Evolutionary conservation across 2,888 invertebrate species (phyloP).

Genomic region (Pristionchus maxplancki): DNA sequence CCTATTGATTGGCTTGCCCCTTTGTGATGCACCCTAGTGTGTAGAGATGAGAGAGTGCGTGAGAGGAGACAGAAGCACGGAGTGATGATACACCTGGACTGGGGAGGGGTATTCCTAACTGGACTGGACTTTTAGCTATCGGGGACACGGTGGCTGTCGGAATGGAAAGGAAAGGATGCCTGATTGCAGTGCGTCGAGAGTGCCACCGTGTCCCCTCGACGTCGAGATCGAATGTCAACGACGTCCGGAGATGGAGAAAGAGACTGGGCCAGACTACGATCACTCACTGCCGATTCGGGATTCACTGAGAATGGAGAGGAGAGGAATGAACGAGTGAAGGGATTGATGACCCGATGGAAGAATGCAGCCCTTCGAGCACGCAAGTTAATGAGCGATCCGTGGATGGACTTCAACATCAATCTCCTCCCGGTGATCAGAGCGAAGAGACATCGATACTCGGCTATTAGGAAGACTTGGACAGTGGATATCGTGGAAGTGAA

Average conservation of each 20-base stretch:
- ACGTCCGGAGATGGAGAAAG: constrained; percentile 49
- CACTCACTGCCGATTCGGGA: constrained; percentile 52
- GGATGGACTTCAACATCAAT: constrained; percentile 80
- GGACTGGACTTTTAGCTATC: constrained; percentile 44
- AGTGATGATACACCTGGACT: constrained; percentile 41
- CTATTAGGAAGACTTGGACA: constrained; percentile 80
- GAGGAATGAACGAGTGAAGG: constrained; percentile 53
- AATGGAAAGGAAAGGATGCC: constrained; percentile 15
- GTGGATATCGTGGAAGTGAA: constrained; percentile 80
- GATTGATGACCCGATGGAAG: constrained; percentile 65
- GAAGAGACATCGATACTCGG: constrained; percentile 80
- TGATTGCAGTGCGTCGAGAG: constrained; percentile 36
- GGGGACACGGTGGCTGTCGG: constrained; percentile 33
- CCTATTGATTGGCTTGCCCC: neutral
- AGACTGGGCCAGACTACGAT: constrained; percentile 55
- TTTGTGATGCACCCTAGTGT: constrained; percentile 42
- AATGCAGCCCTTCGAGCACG: constrained; percentile 61
- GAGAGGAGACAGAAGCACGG: neutral
- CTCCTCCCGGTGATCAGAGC: constrained; percentile 79
- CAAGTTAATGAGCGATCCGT: constrained; percentile 79
- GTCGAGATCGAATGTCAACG: constrained; percentile 53
- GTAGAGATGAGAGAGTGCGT: constrained; percentile 6
- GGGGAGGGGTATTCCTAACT: constrained; percentile 11
- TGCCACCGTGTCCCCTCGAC: constrained; percentile 48
- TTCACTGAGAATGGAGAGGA: constrained; percentile 42